Base-by-base conservation (phyloP, 2,888 invertebrate genomes). In the Thereva unica region DNA sequence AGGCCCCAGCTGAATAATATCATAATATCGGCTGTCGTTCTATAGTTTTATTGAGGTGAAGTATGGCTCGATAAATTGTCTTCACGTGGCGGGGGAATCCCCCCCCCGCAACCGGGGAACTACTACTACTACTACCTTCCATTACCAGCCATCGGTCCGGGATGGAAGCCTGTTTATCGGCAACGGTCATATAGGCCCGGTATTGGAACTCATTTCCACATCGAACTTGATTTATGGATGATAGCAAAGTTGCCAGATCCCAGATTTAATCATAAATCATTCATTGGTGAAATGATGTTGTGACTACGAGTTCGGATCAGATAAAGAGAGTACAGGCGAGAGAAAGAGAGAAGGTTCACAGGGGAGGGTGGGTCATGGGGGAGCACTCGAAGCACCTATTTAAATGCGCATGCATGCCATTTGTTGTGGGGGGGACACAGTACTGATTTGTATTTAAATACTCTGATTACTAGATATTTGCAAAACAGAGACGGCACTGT, bases 221-320 rank as follows among this genome's bases (percentile, higher is more conserved):
- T 54, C 12, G 54, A 37, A 40, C 41, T 64, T 68, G 68, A 68
- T 68, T 68, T 68, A 68, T 68, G 66, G 57, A 68, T 68, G 57
- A 64, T 67, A 68, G 66, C 49, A 64, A 66, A 66, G 63, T 67
- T 53, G 56, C 67, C 67, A 64, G 66, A 64, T 68, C 64, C 55
- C 47, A 50, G 53, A 64, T 64, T 68, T 64, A 67, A 68, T 68
- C 68, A 68, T 66, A 50, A 57, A 57, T 61, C n/a, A 53, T 53
- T 37, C 50, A 50, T 63, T 52, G 49, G 63, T 41, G 23, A 63
- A 63, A 63, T 63, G 63, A 52, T 63, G 63, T 63, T 63, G 50
- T 49, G 23, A 59, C 23, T 23, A 23, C 23, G 23, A 23, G 23
- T 23, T 10, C 10, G 12, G 47, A 47, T 44, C 38, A n/a, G 23